phyloP scores from a whole-genome alignment of 1,140 invertebrate species.

The Lucilia sericata region DNA sequence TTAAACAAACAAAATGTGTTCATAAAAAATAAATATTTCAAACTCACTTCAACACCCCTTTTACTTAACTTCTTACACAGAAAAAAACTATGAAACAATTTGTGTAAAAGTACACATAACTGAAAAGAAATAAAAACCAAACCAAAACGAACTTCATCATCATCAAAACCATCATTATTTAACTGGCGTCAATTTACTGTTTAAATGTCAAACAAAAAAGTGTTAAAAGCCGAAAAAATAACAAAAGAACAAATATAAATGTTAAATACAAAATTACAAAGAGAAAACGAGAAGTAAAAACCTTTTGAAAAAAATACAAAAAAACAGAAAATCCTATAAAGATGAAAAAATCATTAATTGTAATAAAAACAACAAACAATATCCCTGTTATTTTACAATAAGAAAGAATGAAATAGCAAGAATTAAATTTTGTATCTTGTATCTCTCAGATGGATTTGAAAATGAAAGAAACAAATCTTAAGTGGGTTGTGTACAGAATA shows the following conservation, averaged over 20 bases:
- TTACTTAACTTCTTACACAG: background rate
- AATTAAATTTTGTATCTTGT: background rate
- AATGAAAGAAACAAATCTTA: background rate
- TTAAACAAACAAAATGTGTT: background rate
- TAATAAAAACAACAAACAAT: background rate
- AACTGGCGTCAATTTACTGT: slow-evolving; percentile 68
- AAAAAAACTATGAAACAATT: background rate
- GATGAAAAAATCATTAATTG: background rate
- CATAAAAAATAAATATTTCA: too few species aligned
- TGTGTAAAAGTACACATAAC: background rate
- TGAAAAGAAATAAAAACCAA: background rate
- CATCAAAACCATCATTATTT: slow-evolving; percentile 56
- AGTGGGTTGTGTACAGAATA: background rate
- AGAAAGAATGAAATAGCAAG: background rate
- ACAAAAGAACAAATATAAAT: slow-evolving; percentile 55
- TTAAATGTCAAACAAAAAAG: slow-evolving; percentile 68
- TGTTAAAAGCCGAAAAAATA: slow-evolving; percentile 64
- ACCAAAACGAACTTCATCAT: background rate
- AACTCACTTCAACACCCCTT: background rate
- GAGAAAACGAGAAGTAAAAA: background rate
- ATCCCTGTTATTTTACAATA: background rate
- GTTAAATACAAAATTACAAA: slow-evolving; percentile 10
- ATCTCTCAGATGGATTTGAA: background rate
- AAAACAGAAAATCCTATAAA: background rate
- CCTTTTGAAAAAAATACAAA: background rate